Evolutionary conservation across 1,140 invertebrate species (phyloP).

Genomic region (Neomicropteryx cornuta): DNA sequence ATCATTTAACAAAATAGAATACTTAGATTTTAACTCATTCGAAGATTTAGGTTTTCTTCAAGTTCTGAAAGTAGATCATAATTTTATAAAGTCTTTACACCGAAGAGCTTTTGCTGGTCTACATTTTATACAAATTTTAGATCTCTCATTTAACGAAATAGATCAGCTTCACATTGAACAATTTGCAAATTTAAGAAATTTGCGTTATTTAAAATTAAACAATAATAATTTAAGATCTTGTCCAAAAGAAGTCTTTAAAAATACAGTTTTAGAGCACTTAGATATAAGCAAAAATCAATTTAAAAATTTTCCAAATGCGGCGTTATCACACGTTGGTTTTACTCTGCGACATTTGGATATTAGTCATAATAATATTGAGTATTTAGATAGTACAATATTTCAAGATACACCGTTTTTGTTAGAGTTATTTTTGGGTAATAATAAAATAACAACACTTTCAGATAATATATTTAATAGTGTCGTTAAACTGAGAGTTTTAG

Average conservation of each 20-base stretch:
- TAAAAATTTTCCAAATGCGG: conserved; percentile 56
- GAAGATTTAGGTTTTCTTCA: conserved; percentile 57
- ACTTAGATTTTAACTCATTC: conserved; percentile 60
- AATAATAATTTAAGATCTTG: conserved; percentile 65
- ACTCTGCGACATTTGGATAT: conserved; percentile 66
- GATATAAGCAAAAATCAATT: conserved; percentile 72
- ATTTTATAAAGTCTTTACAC: conserved; percentile 57
- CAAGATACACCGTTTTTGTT: conserved; percentile 67
- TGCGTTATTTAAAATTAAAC: conserved; percentile 66
- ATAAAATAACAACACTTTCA: conserved; percentile 72
- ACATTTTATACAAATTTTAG: conserved; percentile 61
- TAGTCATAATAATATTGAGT: conserved; percentile 71
- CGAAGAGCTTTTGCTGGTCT: conserved; percentile 65
- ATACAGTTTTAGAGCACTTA: conserved; percentile 67
- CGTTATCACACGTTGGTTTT: conserved; percentile 62
- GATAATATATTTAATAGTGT: conserved; percentile 83
- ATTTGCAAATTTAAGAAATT: conserved; percentile 62
- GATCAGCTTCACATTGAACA: conserved; percentile 67
- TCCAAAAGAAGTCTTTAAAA: conserved; percentile 68
- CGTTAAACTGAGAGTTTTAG: conserved; percentile 61
- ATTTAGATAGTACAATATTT: conserved; percentile 80
- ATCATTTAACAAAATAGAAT: conserved; percentile 61
- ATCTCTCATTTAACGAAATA: conserved; percentile 68
- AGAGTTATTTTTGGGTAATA: conserved; percentile 68
- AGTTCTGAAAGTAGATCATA: conserved; percentile 58